Conservation (phyloP, 1,140 invertebrate genomes). For the Sinella curviseta region DNA sequence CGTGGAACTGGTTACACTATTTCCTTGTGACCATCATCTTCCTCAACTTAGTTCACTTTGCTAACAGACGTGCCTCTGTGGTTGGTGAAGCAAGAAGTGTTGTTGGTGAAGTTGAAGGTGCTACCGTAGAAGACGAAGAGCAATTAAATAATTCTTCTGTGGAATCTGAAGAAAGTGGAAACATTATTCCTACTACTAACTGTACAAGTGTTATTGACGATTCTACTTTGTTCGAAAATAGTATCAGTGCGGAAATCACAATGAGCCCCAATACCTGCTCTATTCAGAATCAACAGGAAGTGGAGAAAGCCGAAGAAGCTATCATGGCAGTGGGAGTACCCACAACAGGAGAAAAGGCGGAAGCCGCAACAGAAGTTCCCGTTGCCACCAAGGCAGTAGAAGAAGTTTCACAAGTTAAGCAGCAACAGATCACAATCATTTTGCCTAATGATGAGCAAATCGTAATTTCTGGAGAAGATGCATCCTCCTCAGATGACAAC, state of each 20-base stretch:
- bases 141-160: not conserved
- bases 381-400: not conserved
- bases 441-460: not conserved
- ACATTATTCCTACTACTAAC: not conserved
- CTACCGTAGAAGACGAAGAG: not conserved
- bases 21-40: constrained; percentile 21
- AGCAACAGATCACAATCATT: not conserved
- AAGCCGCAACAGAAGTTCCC: not conserved
- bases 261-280: constrained; percentile 2
- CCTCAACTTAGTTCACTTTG: constrained; percentile 2
- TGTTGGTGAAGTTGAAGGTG: not conserved
- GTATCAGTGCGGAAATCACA: not conserved
- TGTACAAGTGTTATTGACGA: not conserved
- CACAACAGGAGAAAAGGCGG: not conserved
- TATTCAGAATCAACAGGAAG: constrained; percentile 7
- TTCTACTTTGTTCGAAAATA: not conserved
- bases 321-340: not conserved
- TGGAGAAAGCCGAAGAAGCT: constrained; percentile 7
- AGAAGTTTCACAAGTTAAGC: not conserved
- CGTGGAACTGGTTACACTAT: constrained; percentile 18
- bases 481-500: not conserved
- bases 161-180: not conserved
- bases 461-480: not conserved
- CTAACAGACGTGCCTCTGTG: not conserved
- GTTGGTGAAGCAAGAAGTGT: not conserved